These are phyloP conservation scores for Agapornis roseicollis DNA, from an alignment of 2,113 vertebrate species.

Conservation along the genomic window DNA sequence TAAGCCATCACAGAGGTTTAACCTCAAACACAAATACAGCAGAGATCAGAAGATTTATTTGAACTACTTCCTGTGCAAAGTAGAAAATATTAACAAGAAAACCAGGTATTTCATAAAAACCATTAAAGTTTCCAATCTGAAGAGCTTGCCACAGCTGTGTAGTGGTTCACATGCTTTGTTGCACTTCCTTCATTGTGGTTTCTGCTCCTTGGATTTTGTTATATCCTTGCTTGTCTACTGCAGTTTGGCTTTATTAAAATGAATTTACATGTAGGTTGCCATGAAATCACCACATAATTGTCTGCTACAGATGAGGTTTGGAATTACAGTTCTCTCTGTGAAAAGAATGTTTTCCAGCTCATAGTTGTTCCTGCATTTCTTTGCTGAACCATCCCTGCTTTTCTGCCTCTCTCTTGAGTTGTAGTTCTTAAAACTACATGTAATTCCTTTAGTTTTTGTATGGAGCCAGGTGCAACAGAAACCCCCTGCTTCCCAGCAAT, in stretches of 20 bases:
- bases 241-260: neutral
- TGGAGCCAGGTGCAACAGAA: neutral
- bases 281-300: neutral
- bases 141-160: neutral
- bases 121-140: fast-evolving
- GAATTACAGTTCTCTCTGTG: neutral
- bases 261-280: neutral
- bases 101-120: neutral
- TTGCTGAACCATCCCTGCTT: neutral
- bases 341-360: neutral
- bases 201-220: neutral
- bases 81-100: neutral
- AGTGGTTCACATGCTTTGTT: fast-evolving
- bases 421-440: neutral
- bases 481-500: neutral
- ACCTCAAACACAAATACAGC: neutral
- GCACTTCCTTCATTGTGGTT: neutral
- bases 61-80: neutral
- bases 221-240: neutral
- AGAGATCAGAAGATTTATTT: neutral
- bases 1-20: neutral
- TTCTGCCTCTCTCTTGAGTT: neutral
- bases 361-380: neutral
- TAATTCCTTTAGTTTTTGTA: neutral
- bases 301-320: neutral